Evolutionary conservation across 2,797 vertebrate genomes (phyloP).

Genomic region (Lagorchestes hirsutus): DNA sequence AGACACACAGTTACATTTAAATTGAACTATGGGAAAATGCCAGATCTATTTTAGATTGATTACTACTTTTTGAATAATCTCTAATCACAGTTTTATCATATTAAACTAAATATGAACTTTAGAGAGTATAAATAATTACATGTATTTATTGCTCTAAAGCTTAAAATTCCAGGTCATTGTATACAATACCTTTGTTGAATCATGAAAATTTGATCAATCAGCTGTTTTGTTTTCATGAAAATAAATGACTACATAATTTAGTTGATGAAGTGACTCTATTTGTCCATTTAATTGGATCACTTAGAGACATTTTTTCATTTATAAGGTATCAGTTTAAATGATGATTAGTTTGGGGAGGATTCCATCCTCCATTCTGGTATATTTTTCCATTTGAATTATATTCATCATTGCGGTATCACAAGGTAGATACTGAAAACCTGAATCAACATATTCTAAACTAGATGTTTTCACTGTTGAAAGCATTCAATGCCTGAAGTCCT

Average conservation of each 20-base stretch:
- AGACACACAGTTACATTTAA: not conserved
- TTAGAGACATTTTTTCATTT: not conserved
- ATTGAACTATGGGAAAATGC: not conserved
- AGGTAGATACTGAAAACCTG: not conserved
- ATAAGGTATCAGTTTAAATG: not conserved
- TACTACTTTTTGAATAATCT: not conserved
- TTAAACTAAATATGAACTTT: not conserved
- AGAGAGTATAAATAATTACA: not conserved
- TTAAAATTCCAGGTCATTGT: not conserved
- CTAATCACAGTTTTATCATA: not conserved
- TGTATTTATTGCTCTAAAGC: not conserved
- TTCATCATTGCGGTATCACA: not conserved
- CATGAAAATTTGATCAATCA: not conserved
- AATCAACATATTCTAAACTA: not conserved
- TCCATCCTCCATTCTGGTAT: not conserved
- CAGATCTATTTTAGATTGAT: not conserved
- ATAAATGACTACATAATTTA: not conserved
- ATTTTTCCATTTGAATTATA: not conserved
- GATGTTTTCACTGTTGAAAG: not conserved
- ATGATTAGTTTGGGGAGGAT: not conserved
- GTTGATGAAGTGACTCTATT: not conserved
- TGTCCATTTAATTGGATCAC: not conserved
- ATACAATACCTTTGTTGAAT: not conserved
- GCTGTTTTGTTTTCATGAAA: not conserved
- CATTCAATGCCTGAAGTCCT: not conserved